These are phyloP conservation scores for Palythoa caribaeorum DNA, from an alignment of 92 coral and sea anemone genomes.

Conservation along the genomic window DNA sequence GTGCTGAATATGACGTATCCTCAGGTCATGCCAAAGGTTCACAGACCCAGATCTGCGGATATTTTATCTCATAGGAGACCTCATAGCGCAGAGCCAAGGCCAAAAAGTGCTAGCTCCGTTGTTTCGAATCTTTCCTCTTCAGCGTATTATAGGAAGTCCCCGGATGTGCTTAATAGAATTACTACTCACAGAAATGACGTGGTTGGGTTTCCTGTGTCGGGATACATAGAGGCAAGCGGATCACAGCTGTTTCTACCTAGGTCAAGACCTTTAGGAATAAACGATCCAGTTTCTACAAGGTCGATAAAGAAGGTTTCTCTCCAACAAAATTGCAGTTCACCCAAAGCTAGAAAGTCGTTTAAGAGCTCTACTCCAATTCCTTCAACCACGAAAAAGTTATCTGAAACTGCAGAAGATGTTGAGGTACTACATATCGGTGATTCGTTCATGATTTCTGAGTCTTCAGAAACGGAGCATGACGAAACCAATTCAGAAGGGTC, in stretches of 20 bases:
- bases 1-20: constrained; percentile 19
- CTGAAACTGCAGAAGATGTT: background rate
- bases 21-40: background rate
- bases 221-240: constrained; percentile 26
- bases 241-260: constrained; percentile 35
- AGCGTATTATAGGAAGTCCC: constrained; percentile 20
- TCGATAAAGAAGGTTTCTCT: background rate
- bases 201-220: background rate
- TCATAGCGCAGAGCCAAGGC: constrained; percentile 2
- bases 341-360: background rate
- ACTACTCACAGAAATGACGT: background rate
- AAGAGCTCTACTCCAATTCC: background rate
- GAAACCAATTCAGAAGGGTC: background rate
- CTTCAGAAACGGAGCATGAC: background rate
- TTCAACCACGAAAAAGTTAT: background rate
- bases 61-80: background rate
- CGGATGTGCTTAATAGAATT: constrained; percentile 33
- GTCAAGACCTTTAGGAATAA: constrained; percentile 45
- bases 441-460: background rate
- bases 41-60: constrained; percentile 21
- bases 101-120: constrained; percentile 17
- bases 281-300: constrained; percentile 33
- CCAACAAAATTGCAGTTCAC: background rate
- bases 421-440: background rate
- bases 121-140: background rate